Percentiles rank a stretch among this genome's conserved stretches.
Evolutionary conservation across 2,113 vertebrate species (phyloP).

Genomic region (Cyanistes caeruleus): DNA sequence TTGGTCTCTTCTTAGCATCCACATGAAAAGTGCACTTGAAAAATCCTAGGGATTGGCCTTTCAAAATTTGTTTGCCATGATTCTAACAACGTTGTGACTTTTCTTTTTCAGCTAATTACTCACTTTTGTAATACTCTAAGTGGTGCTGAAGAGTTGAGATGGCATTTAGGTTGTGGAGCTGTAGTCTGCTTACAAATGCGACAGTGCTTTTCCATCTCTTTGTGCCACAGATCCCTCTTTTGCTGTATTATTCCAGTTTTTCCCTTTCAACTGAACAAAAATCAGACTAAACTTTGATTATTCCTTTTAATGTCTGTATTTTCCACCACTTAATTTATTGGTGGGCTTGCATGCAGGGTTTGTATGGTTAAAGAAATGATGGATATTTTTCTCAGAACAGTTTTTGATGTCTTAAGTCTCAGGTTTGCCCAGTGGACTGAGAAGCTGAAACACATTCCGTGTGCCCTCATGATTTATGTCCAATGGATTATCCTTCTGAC

Average conservation of each 20-base stretch:
- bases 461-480: neutral
- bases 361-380: neutral
- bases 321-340: neutral
- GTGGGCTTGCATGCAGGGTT: neutral
- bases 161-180: neutral
- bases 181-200: neutral
- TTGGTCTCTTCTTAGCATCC: conserved; percentile 9
- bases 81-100: neutral
- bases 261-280: neutral
- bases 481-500: neutral
- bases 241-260: neutral
- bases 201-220: neutral
- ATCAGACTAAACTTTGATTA: neutral
- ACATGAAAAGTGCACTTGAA: neutral
- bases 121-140: neutral
- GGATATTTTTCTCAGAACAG: neutral
- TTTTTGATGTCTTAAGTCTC: neutral
- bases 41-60: neutral
- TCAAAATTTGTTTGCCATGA: neutral
- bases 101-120: neutral
- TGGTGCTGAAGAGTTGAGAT: neutral
- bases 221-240: neutral
- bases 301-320: neutral
- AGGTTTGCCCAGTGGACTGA: neutral
- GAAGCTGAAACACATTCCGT: neutral